A percentile compares a stretch with the other conserved stretches of the same genome.
phyloP scores from a whole-genome alignment of 2,888 invertebrate genomes.

The Tiliacea aurago region DNA sequence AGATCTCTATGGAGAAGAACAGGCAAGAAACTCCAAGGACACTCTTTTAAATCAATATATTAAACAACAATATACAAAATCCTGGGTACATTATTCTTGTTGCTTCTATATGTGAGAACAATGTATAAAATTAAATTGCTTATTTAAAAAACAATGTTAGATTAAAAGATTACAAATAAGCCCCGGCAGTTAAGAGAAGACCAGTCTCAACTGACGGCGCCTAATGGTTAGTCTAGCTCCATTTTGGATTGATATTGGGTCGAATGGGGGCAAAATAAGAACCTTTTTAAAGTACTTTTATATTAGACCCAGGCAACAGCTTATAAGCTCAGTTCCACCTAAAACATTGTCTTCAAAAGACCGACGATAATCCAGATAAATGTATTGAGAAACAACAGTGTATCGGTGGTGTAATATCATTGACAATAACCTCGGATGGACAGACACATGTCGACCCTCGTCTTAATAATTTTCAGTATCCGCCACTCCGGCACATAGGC shows the following conservation, averaged over 20 bases:
- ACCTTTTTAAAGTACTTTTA: not conserved
- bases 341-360: not conserved
- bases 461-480: constrained; percentile 68
- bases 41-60: too few relatives aligned
- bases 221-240: not conserved
- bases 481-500: constrained; percentile 32
- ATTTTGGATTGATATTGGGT: not conserved
- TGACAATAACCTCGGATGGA: constrained; percentile 74
- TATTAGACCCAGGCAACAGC: not conserved
- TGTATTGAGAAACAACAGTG: constrained; percentile 15
- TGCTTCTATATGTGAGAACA: too few relatives aligned
- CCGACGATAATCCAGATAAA: constrained; percentile 2
- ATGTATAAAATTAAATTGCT: too few relatives aligned
- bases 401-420: constrained; percentile 26
- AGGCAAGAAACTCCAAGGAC: too few relatives aligned
- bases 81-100: too few relatives aligned
- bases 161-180: too few relatives aligned
- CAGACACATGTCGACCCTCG: constrained; percentile 82
- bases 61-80: too few relatives aligned
- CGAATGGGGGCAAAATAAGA: not conserved
- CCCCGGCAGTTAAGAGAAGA: too few relatives aligned
- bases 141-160: too few relatives aligned
- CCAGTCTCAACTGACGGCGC: too few relatives aligned
- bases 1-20: too few relatives aligned
- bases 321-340: constrained; percentile 5